A percentile compares a stretch with the other conserved stretches of the same genome.
phyloP scores from a whole-genome alignment of 2,888 invertebrate genomes.

The Pachymerium ferrugineum region DNA sequence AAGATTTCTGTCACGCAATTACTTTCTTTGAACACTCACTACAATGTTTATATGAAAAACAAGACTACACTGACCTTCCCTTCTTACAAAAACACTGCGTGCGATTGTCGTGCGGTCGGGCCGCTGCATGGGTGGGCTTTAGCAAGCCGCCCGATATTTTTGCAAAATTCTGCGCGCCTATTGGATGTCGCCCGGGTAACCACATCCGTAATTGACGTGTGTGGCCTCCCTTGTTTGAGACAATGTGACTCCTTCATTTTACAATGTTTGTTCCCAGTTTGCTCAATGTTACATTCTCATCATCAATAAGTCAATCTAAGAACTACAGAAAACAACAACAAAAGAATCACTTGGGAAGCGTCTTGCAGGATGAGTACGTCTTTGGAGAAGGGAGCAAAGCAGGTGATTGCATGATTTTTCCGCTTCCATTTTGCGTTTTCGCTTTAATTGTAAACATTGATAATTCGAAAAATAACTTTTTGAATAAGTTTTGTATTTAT shows the following conservation, averaged over 20 bases:
- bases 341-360: too few species aligned
- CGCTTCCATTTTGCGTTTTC: too few species aligned
- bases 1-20: too few species aligned
- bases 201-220: conserved; percentile 6
- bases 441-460: too few species aligned
- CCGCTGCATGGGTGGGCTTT: conserved; percentile 13
- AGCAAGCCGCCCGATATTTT: background rate
- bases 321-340: too few species aligned
- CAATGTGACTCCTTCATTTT: background rate
- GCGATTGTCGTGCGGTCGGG: conserved; percentile 2
- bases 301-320: too few species aligned
- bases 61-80: background rate
- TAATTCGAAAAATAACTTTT: too few species aligned
- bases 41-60: conserved; percentile 3
- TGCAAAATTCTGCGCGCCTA: background rate
- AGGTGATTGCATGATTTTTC: too few species aligned
- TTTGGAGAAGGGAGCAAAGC: too few species aligned
- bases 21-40: background rate
- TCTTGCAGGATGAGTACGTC: too few species aligned
- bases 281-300: background rate
- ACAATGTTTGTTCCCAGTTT: background rate
- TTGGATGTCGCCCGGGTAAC: background rate
- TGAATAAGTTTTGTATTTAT: too few species aligned
- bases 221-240: background rate
- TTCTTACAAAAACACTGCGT: background rate